Base-by-base conservation (phyloP, 2,888 invertebrate genomes). In the Morpho achilles region DNA sequence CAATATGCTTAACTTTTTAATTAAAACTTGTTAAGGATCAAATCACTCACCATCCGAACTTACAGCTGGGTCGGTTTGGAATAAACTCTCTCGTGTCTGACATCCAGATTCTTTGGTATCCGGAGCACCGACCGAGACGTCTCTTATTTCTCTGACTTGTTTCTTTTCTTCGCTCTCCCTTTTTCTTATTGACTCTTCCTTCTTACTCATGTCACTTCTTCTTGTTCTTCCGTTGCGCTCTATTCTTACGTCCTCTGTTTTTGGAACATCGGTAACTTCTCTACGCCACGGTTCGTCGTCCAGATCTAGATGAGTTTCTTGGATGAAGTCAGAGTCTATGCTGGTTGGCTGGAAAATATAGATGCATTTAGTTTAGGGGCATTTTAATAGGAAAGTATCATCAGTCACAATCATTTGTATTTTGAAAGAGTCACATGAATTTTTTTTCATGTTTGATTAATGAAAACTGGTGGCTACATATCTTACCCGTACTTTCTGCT, bases 81-180 rank as follows among this genome's bases (percentile, higher is more conserved):
- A 95, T 42, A 96, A 82, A 72, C 95, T 95, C 77, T 96, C 96
- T 67, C 96, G 92, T 0, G 97, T 97, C 78, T 97, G 97, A 76
- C 96, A 97, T 0, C 86, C 80, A 1, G 87, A 87, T 60, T 90
- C 90, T 63, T 88, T 90, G 0, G 88, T 89, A 65, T 90, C 89
- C 7, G 89, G 89, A 0, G 82, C 86, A 0, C 88, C 87, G 8
- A 88, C 88, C 0, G 89, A 88, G 7, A 74, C 88, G 63, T 89
- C 89, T 70, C 85, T 77, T 53, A 80, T 88, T 64, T 89, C 89
- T 70, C 85, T 77, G 49, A 80, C 88, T 64, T 87, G 82, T 44
- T 76, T 86, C 67, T 71, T 82, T 42, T 78, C 82, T 40, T 78
- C 80, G 50, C 69, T 76, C 10, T 79, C 80, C 57, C 72, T 82